These are phyloP conservation scores for Drosophila rubida DNA, from an alignment of 2,888 invertebrate genomes.

Conservation along the genomic window DNA sequence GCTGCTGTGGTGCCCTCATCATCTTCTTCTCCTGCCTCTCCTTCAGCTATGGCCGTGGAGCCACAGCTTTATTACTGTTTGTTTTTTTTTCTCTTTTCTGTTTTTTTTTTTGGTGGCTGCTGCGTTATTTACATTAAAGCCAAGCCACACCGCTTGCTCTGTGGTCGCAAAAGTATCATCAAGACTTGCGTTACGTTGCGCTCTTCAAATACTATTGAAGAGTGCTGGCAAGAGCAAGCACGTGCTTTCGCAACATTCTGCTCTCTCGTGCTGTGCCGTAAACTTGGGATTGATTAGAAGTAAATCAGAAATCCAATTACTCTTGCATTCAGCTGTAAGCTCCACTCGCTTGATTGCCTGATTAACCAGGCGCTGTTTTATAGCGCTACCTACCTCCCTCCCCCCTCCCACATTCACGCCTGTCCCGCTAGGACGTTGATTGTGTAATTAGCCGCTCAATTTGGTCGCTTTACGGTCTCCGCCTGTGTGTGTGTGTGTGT, in stretches of 20 bases:
- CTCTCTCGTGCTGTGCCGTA: neutral
- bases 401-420: too few relatives aligned
- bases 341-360: conserved; percentile 10
- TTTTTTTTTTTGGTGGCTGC: neutral
- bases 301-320: conserved; percentile 4
- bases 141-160: too few relatives aligned
- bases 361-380: conserved; percentile 17
- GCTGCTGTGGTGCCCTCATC: neutral
- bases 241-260: neutral
- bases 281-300: neutral
- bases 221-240: neutral
- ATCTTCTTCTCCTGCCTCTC: neutral
- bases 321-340: neutral
- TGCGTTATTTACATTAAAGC: conserved; percentile 31
- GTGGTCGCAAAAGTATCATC: too few relatives aligned
- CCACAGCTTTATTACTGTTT: conserved; percentile 32
- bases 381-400: neutral
- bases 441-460: conserved; percentile 31
- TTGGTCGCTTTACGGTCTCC: conserved; percentile 26
- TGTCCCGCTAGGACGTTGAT: neutral
- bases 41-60: conserved; percentile 14
- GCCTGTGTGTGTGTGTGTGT: conserved; percentile 2
- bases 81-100: conserved; percentile 13
- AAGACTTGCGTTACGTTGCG: neutral
- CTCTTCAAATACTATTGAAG: too few relatives aligned